Percentiles rank a stretch among this genome's conserved stretches.
These are phyloP conservation scores for Eledona agricola DNA, from an alignment of 2,888 invertebrate species.

Conservation along the genomic window DNA sequence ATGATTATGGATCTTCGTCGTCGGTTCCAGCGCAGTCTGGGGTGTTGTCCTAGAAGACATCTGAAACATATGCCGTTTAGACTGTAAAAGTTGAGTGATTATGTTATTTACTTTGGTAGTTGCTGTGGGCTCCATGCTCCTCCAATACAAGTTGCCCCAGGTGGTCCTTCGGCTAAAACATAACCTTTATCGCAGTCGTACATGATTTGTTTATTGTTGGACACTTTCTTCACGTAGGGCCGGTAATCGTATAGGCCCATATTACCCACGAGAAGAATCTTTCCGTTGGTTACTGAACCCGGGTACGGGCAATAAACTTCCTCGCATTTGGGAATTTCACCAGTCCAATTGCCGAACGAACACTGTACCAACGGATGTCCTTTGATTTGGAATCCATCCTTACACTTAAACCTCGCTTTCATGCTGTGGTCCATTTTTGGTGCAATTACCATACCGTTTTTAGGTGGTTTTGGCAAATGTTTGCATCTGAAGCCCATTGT, in stretches of 20 bases:
- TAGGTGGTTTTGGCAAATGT: conserved; percentile 69
- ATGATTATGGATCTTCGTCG: conserved; percentile 68
- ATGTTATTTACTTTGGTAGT: conserved; percentile 72
- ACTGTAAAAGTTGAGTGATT: not conserved
- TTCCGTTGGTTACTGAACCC: conserved; percentile 87
- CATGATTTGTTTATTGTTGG: conserved; percentile 94
- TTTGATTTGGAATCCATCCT: conserved; percentile 88
- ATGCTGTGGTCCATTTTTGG: conserved; percentile 98
- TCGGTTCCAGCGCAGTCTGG: conserved; percentile 83
- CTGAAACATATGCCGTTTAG: conserved; percentile 56
- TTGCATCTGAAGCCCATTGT: too few relatives aligned
- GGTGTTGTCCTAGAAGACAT: conserved; percentile 87
- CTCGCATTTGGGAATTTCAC: conserved; percentile 85
- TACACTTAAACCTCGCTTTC: conserved; percentile 92
- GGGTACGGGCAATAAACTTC: conserved; percentile 94
- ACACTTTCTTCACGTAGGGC: conserved; percentile 89
- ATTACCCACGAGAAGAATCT: conserved; percentile 90
- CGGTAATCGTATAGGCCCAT: conserved; percentile 96
- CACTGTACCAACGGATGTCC: conserved; percentile 81
- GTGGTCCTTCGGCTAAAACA: conserved; percentile 85
- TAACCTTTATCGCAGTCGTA: conserved; percentile 95
- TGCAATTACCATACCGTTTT: conserved; percentile 95
- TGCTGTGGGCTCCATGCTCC: conserved; percentile 93
- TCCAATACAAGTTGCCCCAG: conserved; percentile 94
- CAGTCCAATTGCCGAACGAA: conserved; percentile 94